Evolutionary conservation across 2,797 vertebrate species (phyloP).

Genomic region (Novumbra hubbsi): DNA sequence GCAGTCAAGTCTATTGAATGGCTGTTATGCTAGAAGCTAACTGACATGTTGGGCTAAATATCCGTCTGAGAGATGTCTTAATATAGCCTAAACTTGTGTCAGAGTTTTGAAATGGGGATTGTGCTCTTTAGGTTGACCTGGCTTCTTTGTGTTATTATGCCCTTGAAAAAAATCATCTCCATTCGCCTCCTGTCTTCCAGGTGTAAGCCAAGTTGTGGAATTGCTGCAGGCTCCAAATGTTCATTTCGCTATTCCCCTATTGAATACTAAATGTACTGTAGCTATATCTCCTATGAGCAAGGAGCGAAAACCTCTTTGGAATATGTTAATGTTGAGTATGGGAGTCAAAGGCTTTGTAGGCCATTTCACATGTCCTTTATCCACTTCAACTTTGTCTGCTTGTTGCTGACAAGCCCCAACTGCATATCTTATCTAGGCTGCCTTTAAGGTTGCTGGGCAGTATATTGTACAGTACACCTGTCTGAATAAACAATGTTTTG

Average conservation of each 20-base stretch:
- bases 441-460: background rate
- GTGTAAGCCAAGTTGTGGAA: background rate
- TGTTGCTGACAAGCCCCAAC: background rate
- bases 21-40: background rate
- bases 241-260: conserved; percentile 26
- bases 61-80: background rate
- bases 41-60: background rate
- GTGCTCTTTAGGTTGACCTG: background rate
- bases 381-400: background rate
- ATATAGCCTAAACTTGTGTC: background rate
- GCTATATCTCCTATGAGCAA: conserved; percentile 16
- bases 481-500: too few species aligned
- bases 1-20: background rate
- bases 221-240: conserved; percentile 2
- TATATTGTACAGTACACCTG: too few species aligned
- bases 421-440: background rate
- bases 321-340: background rate
- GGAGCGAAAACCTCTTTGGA: conserved; percentile 2
- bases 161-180: background rate
- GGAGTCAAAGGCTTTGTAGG: conserved; percentile 17
- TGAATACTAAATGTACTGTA: conserved; percentile 22
- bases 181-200: conserved; percentile 6
- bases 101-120: background rate
- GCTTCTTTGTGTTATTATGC: background rate
- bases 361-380: background rate